These are phyloP conservation scores for Noctua janthina DNA, from an alignment of 2,888 invertebrate species.

Conservation along the genomic window DNA sequence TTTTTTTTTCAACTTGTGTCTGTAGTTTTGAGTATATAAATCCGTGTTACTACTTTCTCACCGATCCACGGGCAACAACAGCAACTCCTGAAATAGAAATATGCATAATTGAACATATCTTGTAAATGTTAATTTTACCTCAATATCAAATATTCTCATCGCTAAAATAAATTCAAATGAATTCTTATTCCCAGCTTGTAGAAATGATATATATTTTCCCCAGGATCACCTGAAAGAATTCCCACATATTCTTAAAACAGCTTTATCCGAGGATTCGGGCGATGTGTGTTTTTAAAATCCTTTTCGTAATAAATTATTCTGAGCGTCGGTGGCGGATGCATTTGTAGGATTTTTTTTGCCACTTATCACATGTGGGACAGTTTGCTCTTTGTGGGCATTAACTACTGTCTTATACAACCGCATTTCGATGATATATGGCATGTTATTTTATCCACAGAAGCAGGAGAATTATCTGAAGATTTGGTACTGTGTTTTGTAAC, in stretches of 20 bases:
- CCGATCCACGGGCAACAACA: neutral
- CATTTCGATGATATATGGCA: conserved; percentile 24
- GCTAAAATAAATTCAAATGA: conserved; percentile 56
- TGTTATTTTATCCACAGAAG: conserved; percentile 6
- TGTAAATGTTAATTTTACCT: conserved; percentile 20
- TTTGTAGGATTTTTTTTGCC: conserved; percentile 79
- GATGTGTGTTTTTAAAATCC: conserved; percentile 88
- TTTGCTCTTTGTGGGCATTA: conserved; percentile 63
- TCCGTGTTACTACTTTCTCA: neutral
- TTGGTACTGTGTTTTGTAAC: neutral
- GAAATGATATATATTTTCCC: conserved; percentile 74
- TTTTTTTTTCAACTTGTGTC: neutral
- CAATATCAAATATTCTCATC: conserved; percentile 21
- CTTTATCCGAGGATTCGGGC: conserved; percentile 82
- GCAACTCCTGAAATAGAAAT: neutral
- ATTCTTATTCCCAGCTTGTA: conserved; percentile 55
- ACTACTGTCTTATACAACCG: conserved; percentile 42
- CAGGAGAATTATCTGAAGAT: neutral
- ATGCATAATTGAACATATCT: neutral
- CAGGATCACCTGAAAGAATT: conserved; percentile 83
- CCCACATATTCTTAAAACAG: conserved; percentile 87
- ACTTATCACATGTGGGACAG: conserved; percentile 66
- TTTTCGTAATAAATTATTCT: conserved; percentile 88
- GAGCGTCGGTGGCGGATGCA: conserved; percentile 80
- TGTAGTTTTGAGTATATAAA: neutral